Evolutionary conservation across 2,888 invertebrate genomes (phyloP).

Genomic region (Linnaemya vulpina): DNA sequence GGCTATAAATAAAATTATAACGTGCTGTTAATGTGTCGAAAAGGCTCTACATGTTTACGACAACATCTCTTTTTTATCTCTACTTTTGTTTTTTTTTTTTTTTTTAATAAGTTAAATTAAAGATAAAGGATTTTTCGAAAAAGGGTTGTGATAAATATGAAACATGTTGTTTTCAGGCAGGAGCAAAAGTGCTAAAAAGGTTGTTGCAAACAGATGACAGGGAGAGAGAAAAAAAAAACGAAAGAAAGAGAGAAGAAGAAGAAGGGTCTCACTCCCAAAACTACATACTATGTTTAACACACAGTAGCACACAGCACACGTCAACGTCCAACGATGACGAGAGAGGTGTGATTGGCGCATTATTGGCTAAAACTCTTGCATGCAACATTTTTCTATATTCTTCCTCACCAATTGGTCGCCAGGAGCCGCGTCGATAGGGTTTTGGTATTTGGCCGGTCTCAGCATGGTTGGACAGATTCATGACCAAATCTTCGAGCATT

Average conservation of each 20-base stretch:
- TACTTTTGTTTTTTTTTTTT: not conserved
- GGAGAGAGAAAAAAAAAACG: constrained; percentile 35
- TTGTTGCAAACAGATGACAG: not conserved
- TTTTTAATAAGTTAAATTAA: not conserved
- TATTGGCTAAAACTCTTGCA: constrained; percentile 80
- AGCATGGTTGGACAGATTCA: constrained; percentile 95
- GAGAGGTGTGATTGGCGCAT: constrained; percentile 73
- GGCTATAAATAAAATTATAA: constrained; percentile 8
- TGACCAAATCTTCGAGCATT: constrained; percentile 97
- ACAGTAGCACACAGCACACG: constrained; percentile 83
- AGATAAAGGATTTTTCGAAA: not conserved
- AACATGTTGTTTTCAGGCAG: not conserved
- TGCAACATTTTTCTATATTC: constrained; percentile 82
- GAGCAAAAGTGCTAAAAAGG: constrained; percentile 6
- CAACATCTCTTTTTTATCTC: not conserved
- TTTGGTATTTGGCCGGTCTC: constrained; percentile 98
- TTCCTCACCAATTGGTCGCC: constrained; percentile 92
- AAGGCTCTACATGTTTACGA: too few species aligned
- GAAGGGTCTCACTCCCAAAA: constrained; percentile 71
- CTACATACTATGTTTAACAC: constrained; percentile 83
- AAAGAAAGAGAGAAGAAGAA: constrained; percentile 25
- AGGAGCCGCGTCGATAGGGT: constrained; percentile 95
- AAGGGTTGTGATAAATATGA: not conserved
- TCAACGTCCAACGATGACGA: constrained; percentile 75
- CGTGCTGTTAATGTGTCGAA: constrained; percentile 23